phyloP scores from a whole-genome alignment of 2,888 invertebrate species.

The Dolichopus griseipennis region DNA sequence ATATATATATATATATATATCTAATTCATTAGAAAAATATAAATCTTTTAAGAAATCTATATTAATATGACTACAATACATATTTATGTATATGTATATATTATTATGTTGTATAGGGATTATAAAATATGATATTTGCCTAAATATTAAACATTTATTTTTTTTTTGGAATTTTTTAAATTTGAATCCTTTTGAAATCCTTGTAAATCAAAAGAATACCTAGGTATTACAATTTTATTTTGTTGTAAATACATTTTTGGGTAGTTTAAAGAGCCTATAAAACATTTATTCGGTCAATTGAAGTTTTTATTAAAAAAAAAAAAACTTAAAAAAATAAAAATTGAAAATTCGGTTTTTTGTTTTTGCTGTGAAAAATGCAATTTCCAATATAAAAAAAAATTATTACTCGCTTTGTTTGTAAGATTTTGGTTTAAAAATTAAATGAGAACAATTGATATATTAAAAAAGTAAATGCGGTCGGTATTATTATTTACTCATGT shows the following conservation, averaged over 20 bases:
- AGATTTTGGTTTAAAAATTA: too few relatives aligned
- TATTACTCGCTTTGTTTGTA: too few relatives aligned
- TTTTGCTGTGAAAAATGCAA: too few relatives aligned
- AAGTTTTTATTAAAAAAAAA: neutral
- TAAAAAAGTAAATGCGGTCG: too few relatives aligned
- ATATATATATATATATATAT: too few relatives aligned
- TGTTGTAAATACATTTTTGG: neutral
- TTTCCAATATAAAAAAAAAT: too few relatives aligned
- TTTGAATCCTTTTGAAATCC: neutral
- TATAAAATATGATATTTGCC: neutral
- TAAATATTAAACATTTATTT: neutral
- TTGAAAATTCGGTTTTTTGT: too few relatives aligned
- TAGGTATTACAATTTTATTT: neutral
- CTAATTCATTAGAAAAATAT: constrained; percentile 1
- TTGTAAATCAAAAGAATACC: neutral
- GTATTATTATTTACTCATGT: too few relatives aligned
- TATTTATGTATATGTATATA: neutral
- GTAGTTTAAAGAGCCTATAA: neutral
- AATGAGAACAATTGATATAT: too few relatives aligned
- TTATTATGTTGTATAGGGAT: neutral
- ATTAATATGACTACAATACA: too few relatives aligned
- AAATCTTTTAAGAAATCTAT: neutral
- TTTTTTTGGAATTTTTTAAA: neutral
- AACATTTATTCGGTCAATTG: neutral
- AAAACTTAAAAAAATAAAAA: too few relatives aligned